Base-by-base conservation (phyloP, 2,888 invertebrate genomes). In the Diogma glabrata region DNA sequence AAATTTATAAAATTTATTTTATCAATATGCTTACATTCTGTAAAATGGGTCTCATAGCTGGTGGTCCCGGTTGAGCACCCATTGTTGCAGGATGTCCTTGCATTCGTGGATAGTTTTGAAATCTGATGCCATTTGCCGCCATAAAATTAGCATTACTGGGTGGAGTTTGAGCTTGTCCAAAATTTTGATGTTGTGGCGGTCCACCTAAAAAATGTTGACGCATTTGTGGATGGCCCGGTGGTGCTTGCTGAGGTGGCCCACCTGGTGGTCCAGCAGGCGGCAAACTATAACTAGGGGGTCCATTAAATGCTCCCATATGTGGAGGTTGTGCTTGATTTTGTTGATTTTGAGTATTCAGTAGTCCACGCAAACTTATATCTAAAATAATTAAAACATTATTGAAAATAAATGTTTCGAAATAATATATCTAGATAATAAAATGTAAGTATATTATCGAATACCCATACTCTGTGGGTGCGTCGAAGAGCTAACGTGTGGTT, bases 401-500 rank as follows among this genome's bases (percentile, higher is more conserved):
- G 20, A 30, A 30, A 48, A 5, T 20, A 17, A n/a, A 28, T n/a
- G n/a, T 22, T 10, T 33, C 30, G 19, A 33, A 5, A 26, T 26
- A 24, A 24, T 16, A 24, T 24, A 7, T 24, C 24, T 24, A n/a
- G n/a, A n/a, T 14, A 47, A 47, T 45, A 33, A 22, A 30, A 46
- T 24, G 10, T 28, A 47, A 52, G 61, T 43, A 43, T 43, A 43
- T 22, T 43, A 43, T 59, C 66, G 67, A 70, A 43, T 43, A 43
- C 22, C 77, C 71, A 78, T 71, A 60, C 77, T 78, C 64, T 78
- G 78, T 58, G 78, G 79, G 64, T 79, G 79, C 61, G 79, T 79
- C 59, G 79, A 78, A 64, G 78, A 78, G 59, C 78, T 77, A 63
- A 79, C 79, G 69, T 77, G 78, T 60, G 76, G 71, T 61, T 77